Conservation (phyloP, 2,113 vertebrate genomes). For the Sprattus sprattus region DNA sequence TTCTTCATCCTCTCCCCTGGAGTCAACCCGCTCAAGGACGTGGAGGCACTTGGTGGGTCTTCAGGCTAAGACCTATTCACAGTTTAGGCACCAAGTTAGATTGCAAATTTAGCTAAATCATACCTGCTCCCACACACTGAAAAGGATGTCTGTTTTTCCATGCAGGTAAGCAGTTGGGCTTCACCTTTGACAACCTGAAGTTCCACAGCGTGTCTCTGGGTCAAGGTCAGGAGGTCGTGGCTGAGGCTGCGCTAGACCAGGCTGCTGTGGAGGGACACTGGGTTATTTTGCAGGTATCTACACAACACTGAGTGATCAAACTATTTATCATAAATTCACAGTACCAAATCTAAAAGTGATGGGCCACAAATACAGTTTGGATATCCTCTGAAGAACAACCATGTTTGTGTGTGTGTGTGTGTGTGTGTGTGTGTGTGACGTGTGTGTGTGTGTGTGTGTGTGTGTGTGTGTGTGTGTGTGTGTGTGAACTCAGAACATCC, state of each 20-base stretch:
- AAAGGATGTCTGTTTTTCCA: not conserved
- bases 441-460: not conserved
- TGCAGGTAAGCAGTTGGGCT: conserved; percentile 78
- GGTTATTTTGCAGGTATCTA: conserved; percentile 76
- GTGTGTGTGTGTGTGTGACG: not conserved
- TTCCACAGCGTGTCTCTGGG: conserved; percentile 79
- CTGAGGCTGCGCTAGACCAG: conserved; percentile 67
- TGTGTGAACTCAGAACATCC: conserved; percentile 67
- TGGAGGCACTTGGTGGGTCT: conserved; percentile 66
- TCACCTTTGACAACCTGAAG: conserved; percentile 74
- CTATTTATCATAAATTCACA: not conserved
- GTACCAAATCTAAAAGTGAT: not conserved
- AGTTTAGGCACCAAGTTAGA: not conserved
- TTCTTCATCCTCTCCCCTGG: conserved; percentile 83
- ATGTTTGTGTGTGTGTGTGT: not conserved
- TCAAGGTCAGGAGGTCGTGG: conserved; percentile 77
- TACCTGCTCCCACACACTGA: not conserved
- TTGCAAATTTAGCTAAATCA: not conserved
- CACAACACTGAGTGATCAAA: no score
- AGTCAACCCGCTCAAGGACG: conserved; percentile 76
- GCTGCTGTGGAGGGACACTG: conserved; percentile 72
- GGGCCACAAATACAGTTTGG: not conserved
- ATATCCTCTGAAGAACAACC: no score
- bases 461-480: not conserved
- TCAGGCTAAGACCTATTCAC: not conserved